Percentiles rank a stretch among this genome's conserved stretches.
phyloP scores from a whole-genome alignment of 2,113 vertebrate genomes.

The Redunca redunca region DNA sequence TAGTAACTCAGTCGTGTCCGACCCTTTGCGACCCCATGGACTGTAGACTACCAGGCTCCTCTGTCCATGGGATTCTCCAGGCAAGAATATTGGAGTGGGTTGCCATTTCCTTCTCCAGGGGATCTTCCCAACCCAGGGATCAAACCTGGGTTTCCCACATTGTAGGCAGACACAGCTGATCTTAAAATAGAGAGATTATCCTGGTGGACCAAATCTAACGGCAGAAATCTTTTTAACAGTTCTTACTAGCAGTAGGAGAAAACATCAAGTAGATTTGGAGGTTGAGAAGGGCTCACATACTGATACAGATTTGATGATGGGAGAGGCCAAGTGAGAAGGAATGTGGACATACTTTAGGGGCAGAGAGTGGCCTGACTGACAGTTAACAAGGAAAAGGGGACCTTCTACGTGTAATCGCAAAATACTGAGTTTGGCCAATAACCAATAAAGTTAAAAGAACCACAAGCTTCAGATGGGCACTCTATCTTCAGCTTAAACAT shows the following conservation, averaged over 20 bases:
- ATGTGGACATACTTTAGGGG: not conserved
- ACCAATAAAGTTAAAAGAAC: not conserved
- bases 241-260: not conserved
- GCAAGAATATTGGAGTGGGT: not conserved
- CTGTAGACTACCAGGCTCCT: not conserved
- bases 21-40: not conserved
- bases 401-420: not conserved
- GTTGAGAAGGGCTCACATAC: not conserved
- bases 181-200: not conserved
- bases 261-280: not conserved
- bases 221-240: not conserved
- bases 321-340: not conserved
- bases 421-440: not conserved
- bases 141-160: accelerated
- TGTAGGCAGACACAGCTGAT: not conserved
- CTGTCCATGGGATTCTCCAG: not conserved
- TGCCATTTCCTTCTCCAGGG: not conserved
- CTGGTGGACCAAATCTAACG: not conserved
- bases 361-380: not conserved
- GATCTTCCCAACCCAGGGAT: not conserved
- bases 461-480: not conserved
- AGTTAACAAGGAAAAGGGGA: not conserved
- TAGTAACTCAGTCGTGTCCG: accelerated
- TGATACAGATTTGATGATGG: not conserved
- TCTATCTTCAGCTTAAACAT: not conserved